Percentiles rank a stretch among this genome's conserved stretches.
Conservation (phyloP, 1,140 invertebrate genomes). For the Drosophila auraria region DNA sequence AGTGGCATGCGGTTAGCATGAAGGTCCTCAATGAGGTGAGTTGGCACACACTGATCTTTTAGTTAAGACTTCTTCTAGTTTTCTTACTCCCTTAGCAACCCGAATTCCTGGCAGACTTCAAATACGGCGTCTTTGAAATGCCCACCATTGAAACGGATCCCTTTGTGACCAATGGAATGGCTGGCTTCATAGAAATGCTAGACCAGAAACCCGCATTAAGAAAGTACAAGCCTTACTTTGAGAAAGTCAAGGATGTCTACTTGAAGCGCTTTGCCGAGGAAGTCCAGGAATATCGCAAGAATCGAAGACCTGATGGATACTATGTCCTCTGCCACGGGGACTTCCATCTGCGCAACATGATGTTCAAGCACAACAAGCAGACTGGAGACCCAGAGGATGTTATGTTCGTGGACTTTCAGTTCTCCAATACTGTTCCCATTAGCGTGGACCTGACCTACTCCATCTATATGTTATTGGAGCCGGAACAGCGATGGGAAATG, state of each 20-base stretch:
- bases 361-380: slow-evolving; percentile 57
- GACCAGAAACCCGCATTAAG: slow-evolving; percentile 40
- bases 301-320: slow-evolving; percentile 14
- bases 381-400: slow-evolving; percentile 44
- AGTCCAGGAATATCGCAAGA: slow-evolving; percentile 48
- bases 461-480: slow-evolving; percentile 54
- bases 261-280: not conserved
- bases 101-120: slow-evolving; percentile 38
- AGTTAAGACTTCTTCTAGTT: not conserved
- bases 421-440: slow-evolving; percentile 44
- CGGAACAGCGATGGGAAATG: slow-evolving; percentile 48
- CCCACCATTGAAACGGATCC: slow-evolving; percentile 24
- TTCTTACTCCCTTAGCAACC: slow-evolving; percentile 6
- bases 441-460: slow-evolving; percentile 59
- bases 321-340: slow-evolving; percentile 68
- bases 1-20: slow-evolving; percentile 64
- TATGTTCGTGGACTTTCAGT: slow-evolving; percentile 67
- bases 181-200: slow-evolving; percentile 46
- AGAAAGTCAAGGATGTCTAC: slow-evolving; percentile 26
- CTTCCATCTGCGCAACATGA: slow-evolving; percentile 66
- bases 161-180: slow-evolving; percentile 37
- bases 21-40: slow-evolving; percentile 48
- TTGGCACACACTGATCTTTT: not conserved
- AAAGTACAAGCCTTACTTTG: slow-evolving; percentile 54
- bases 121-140: slow-evolving; percentile 21